A percentile compares a stretch with the other conserved stretches of the same genome.
These are phyloP conservation scores for Fissipunctia ypsillon DNA, from an alignment of 2,888 invertebrate species.

Conservation along the genomic window DNA sequence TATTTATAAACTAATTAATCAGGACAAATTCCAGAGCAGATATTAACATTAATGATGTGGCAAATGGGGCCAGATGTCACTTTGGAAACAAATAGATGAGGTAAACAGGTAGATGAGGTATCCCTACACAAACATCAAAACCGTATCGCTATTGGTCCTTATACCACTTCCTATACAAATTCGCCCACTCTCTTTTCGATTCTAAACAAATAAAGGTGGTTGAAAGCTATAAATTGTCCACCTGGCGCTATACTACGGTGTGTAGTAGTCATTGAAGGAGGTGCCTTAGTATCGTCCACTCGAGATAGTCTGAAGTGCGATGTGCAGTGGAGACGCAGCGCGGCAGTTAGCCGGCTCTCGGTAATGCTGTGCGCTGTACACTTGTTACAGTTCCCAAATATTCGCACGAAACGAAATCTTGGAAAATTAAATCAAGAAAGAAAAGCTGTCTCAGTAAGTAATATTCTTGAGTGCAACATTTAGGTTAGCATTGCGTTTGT, in stretches of 20 bases:
- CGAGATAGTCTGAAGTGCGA: constrained; percentile 40
- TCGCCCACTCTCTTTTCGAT: not conserved
- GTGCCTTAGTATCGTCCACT: constrained; percentile 17
- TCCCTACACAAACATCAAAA: no score
- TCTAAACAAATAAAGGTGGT: not conserved
- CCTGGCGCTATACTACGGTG: not conserved
- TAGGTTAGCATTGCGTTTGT: not conserved
- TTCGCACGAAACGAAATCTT: not conserved
- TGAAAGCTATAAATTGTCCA: not conserved
- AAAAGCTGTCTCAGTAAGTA: not conserved
- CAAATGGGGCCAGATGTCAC: no score
- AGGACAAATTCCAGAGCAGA: no score
- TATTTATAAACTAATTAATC: no score
- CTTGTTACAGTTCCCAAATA: not conserved
- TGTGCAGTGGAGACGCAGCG: not conserved
- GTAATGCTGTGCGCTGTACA: no score
- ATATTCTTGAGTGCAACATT: constrained; percentile 35
- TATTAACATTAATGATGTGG: no score
- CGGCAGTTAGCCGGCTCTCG: no score
- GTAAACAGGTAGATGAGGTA: no score
- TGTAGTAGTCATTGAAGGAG: not conserved
- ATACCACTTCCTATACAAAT: no score
- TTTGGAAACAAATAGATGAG: no score
- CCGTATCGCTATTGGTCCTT: no score
- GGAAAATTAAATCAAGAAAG: not conserved